These are phyloP conservation scores for Camptogramma bilineatum DNA, from an alignment of 2,888 invertebrate genomes.

Conservation along the genomic window DNA sequence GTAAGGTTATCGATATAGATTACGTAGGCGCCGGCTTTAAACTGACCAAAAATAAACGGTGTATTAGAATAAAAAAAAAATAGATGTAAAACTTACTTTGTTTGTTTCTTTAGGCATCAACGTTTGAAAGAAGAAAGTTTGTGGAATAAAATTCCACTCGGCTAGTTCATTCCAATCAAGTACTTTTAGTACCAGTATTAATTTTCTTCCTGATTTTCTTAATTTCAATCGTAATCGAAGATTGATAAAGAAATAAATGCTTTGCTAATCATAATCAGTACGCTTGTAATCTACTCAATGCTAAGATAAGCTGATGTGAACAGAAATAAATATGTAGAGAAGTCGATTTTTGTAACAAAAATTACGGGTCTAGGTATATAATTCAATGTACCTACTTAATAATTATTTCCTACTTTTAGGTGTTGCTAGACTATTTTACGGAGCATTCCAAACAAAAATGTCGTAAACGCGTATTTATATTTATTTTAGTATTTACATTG, in stretches of 20 bases:
- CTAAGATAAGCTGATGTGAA: neutral
- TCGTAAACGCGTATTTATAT: neutral
- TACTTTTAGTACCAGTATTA: neutral
- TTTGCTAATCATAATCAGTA: neutral
- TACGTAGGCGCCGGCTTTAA: too few relatives aligned
- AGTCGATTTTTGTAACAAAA: neutral
- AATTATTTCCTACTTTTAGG: too few relatives aligned
- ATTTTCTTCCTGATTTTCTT: neutral
- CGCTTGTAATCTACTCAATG: neutral
- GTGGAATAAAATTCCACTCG: neutral
- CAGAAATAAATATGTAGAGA: neutral
- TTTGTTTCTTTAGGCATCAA: neutral
- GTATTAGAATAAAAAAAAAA: too few relatives aligned
- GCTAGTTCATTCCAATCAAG: neutral
- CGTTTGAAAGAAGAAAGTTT: too few relatives aligned
- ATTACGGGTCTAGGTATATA: too few relatives aligned
- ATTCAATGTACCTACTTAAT: too few relatives aligned
- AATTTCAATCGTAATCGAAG: neutral
- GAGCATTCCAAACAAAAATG: neutral
- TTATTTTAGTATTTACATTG: neutral
- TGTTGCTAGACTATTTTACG: neutral
- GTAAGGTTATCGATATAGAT: too few relatives aligned
- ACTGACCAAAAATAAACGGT: too few relatives aligned
- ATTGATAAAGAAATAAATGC: neutral
- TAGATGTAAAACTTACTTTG: too few relatives aligned